Evolutionary conservation across 2,797 vertebrate genomes (phyloP).

Genomic region (Florisuga fusca): DNA sequence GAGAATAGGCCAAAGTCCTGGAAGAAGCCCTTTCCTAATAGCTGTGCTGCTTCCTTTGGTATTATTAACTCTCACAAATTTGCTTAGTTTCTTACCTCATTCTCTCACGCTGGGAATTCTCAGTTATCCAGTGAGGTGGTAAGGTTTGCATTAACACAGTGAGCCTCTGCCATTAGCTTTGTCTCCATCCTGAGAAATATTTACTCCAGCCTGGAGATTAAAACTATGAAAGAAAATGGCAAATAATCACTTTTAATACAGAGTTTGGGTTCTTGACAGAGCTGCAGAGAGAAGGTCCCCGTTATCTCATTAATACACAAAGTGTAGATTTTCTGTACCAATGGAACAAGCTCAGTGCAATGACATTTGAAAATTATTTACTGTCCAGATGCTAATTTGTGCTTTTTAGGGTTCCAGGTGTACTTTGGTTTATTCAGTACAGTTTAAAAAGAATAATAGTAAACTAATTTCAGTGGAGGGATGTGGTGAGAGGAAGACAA

Average conservation of each 20-base stretch:
- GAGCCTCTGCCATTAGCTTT: neutral
- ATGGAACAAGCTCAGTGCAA: neutral
- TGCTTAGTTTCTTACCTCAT: neutral
- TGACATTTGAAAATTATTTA: neutral
- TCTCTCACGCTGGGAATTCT: neutral
- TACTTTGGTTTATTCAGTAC: neutral
- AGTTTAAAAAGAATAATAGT: neutral
- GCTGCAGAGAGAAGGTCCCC: neutral
- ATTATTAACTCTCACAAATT: neutral
- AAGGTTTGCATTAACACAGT: neutral
- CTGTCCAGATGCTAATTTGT: neutral
- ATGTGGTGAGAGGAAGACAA: neutral
- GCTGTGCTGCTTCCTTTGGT: neutral
- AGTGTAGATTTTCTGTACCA: neutral
- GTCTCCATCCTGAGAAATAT: neutral
- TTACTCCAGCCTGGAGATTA: neutral
- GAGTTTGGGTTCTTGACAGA: neutral
- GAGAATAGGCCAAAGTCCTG: neutral
- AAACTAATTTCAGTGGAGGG: neutral
- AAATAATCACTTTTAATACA: neutral
- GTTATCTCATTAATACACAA: rapidly evolving
- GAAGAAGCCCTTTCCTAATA: neutral
- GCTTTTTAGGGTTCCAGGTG: neutral
- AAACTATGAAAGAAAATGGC: neutral
- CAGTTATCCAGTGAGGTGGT: neutral